Conservation (phyloP, 23 tunicate genomes). For the Trididemnum nubilum region DNA sequence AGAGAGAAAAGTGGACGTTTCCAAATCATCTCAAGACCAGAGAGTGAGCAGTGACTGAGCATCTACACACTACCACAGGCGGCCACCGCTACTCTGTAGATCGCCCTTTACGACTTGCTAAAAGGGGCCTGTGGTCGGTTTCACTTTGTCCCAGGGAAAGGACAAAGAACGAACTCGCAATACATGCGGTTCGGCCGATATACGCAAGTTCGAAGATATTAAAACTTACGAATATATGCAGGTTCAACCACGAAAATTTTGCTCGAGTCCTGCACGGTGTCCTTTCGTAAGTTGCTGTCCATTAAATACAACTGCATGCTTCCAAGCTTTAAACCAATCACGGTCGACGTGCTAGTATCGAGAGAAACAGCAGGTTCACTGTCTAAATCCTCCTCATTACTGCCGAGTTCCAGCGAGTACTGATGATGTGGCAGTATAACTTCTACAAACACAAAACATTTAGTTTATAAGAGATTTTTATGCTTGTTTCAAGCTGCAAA, state of each 20-base stretch:
- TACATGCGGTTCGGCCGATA: too few species aligned
- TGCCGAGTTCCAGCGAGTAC: slow-evolving; percentile 57
- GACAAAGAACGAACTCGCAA: too few species aligned
- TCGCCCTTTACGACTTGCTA: too few species aligned
- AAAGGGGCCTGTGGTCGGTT: too few species aligned
- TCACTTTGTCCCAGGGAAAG: too few species aligned
- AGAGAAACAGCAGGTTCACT: slow-evolving; percentile 26
- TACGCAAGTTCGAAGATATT: too few species aligned
- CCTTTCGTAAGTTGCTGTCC: slow-evolving; percentile 67
- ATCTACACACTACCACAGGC: too few species aligned
- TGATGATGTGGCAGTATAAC: slow-evolving; percentile 68
- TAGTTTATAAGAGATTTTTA: neutral
- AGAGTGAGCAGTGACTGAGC: too few species aligned
- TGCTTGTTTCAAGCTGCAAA: neutral
- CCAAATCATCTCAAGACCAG: too few species aligned
- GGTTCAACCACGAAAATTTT: slow-evolving; percentile 80
- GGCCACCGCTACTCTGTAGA: too few species aligned
- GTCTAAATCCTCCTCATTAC: neutral
- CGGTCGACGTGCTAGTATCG: slow-evolving; percentile 44
- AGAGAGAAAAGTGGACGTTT: too few species aligned
- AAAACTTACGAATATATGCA: slow-evolving; percentile 47
- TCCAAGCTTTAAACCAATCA: slow-evolving; percentile 46
- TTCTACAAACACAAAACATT: slow-evolving; percentile 29
- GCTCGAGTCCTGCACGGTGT: slow-evolving; percentile 66
- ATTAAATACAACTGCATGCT: slow-evolving; percentile 41